Conservation (phyloP, 2,797 vertebrate species). For the Clarias platycephalus region DNA sequence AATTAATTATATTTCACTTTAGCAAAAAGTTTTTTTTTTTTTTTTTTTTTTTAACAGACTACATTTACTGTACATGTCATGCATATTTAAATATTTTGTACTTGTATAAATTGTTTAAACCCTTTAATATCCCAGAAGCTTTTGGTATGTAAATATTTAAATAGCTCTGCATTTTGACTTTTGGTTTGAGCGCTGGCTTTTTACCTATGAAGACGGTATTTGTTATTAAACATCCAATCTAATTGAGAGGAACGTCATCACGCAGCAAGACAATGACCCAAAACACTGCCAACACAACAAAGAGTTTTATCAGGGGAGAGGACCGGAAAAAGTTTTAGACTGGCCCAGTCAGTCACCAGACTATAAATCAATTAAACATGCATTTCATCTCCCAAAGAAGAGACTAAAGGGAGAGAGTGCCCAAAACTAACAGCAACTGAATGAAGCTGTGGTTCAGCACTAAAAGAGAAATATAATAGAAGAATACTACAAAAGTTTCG, state of each 20-base stretch:
- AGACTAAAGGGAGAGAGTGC: background rate
- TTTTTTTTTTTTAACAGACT: too few relatives aligned
- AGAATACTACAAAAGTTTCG: background rate
- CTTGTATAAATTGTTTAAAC: background rate
- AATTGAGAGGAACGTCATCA: background rate
- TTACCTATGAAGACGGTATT: background rate
- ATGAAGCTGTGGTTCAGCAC: background rate
- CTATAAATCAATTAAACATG: background rate
- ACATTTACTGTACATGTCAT: background rate
- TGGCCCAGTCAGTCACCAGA: background rate
- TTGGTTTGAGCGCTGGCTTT: background rate
- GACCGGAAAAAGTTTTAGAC: background rate
- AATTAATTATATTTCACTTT: slow-evolving; percentile 8
- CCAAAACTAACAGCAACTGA: background rate
- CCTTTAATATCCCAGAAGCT: too few relatives aligned
- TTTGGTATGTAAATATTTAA: background rate
- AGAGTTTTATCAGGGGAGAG: background rate
- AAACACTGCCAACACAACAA: background rate
- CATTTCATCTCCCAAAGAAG: background rate
- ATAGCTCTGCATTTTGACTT: background rate
- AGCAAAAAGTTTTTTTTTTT: slow-evolving; percentile 53
- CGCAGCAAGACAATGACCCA: background rate
- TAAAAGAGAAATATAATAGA: background rate
- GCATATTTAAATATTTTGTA: background rate
- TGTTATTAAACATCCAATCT: background rate